These are phyloP conservation scores for Denticeps clupeoides DNA, from an alignment of 2,797 vertebrate species.

Conservation along the genomic window DNA sequence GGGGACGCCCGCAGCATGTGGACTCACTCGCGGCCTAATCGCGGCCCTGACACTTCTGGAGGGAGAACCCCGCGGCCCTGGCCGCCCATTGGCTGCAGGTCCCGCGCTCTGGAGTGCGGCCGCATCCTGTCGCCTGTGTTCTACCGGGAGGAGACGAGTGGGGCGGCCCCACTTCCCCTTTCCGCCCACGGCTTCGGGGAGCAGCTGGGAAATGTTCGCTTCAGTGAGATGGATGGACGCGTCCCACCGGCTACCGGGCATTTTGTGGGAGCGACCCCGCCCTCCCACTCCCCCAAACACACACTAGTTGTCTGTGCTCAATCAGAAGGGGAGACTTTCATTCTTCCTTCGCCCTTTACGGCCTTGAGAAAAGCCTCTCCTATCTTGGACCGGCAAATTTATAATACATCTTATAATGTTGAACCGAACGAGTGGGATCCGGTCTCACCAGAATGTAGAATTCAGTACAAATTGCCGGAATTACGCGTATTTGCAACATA, in stretches of 20 bases:
- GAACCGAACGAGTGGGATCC: too few relatives aligned
- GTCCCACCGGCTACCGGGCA: slow-evolving; percentile 40
- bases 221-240: slow-evolving; percentile 40
- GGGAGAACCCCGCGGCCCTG: slow-evolving; percentile 31
- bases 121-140: slow-evolving; percentile 48
- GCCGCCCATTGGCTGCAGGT: slow-evolving; percentile 31
- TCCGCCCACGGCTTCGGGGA: slow-evolving; percentile 15
- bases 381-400: too few relatives aligned
- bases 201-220: slow-evolving; percentile 50
- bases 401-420: too few relatives aligned
- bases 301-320: not conserved
- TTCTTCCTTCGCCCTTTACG: not conserved
- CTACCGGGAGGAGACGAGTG: slow-evolving; percentile 35
- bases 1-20: slow-evolving; percentile 43
- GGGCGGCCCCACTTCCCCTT: slow-evolving; percentile 40
- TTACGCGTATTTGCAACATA: too few relatives aligned
- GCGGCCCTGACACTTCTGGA: slow-evolving; percentile 48
- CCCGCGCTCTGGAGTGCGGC: slow-evolving; percentile 41
- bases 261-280: slow-evolving; percentile 19
- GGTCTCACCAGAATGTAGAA: too few relatives aligned
- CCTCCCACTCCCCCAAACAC: slow-evolving; percentile 1
- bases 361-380: too few relatives aligned
- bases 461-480: too few relatives aligned
- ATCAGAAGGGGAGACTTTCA: slow-evolving; percentile 4
- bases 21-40: slow-evolving; percentile 43